A percentile compares a stretch with the other conserved stretches of the same genome.
phyloP scores from a whole-genome alignment of 1,140 invertebrate genomes.

The Holotrichia oblita region DNA sequence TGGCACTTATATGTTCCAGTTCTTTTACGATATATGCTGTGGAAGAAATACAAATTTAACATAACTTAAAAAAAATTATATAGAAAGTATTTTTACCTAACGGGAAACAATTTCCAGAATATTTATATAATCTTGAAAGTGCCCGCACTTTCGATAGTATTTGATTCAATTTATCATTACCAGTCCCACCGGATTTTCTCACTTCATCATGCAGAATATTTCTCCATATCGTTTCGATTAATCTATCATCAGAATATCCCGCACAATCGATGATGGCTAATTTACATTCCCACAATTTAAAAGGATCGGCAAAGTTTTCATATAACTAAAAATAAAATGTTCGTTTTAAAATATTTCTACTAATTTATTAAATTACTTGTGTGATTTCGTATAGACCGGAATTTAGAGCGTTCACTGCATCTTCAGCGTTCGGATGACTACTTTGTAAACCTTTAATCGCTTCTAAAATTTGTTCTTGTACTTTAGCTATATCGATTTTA shows the following conservation, averaged over 20 bases:
- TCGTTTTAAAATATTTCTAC: not conserved
- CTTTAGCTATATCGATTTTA: conserved; percentile 87
- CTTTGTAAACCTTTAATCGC: conserved; percentile 67
- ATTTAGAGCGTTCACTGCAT: conserved; percentile 67
- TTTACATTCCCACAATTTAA: conserved; percentile 86
- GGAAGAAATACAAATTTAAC: conserved; percentile 54
- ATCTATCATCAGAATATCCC: conserved; percentile 74
- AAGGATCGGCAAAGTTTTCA: conserved; percentile 83
- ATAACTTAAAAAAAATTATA: conserved; percentile 41
- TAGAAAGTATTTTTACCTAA: conserved; percentile 65
- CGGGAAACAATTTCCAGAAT: conserved; percentile 79
- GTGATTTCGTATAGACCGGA: conserved; percentile 73
- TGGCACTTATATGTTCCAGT: conserved; percentile 78
- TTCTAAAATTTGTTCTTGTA: conserved; percentile 78
- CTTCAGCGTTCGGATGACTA: conserved; percentile 60
- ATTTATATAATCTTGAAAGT: conserved; percentile 76
- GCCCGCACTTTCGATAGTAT: conserved; percentile 78
- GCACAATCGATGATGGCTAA: conserved; percentile 86
- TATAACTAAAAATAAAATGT: conserved; percentile 73
- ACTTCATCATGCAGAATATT: conserved; percentile 74
- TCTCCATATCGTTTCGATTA: conserved; percentile 83
- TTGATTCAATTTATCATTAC: conserved; percentile 72
- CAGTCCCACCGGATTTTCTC: conserved; percentile 62
- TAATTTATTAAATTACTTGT: conserved; percentile 61
- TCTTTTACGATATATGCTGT: conserved; percentile 77